phyloP scores from a whole-genome alignment of 1,140 invertebrate species.

The Saxidomus purpurata region DNA sequence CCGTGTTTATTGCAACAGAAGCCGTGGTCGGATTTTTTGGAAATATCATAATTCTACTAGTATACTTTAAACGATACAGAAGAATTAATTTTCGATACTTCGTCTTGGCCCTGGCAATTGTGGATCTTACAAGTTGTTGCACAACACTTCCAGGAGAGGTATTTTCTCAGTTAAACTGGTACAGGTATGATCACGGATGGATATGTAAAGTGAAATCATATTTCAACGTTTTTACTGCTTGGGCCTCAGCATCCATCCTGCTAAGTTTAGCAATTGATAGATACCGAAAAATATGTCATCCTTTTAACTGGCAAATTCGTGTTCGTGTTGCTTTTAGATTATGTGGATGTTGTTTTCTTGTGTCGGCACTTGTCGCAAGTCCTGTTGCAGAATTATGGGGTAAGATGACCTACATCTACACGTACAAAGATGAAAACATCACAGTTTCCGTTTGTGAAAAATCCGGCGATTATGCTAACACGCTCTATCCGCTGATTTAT shows the following conservation, averaged over 20 bases:
- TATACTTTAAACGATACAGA: conserved; percentile 61
- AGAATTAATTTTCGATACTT: conserved; percentile 66
- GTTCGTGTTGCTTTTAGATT: not conserved
- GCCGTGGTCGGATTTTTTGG: conserved; percentile 67
- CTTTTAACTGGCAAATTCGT: conserved; percentile 66
- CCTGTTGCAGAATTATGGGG: conserved; percentile 34
- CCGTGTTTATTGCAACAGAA: conserved; percentile 51
- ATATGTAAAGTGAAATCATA: conserved; percentile 68
- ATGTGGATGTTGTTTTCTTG: not conserved
- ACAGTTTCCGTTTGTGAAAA: conserved; percentile 38
- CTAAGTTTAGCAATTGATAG: conserved; percentile 70
- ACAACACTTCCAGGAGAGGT: conserved; percentile 76
- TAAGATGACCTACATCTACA: not conserved
- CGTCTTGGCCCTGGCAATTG: conserved; percentile 69
- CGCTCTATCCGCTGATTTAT: not conserved
- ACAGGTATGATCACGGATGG: conserved; percentile 63
- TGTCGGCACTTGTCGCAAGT: not conserved
- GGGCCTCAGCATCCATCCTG: conserved; percentile 68
- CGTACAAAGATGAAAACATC: not conserved
- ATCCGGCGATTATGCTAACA: not conserved
- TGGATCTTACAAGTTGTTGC: conserved; percentile 72
- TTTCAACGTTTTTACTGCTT: conserved; percentile 70
- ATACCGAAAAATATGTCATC: conserved; percentile 70
- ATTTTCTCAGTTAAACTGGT: conserved; percentile 72
- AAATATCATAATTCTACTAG: conserved; percentile 70